phyloP scores from a whole-genome alignment of 2,113 vertebrate species.

The Larimichthys crocea region DNA sequence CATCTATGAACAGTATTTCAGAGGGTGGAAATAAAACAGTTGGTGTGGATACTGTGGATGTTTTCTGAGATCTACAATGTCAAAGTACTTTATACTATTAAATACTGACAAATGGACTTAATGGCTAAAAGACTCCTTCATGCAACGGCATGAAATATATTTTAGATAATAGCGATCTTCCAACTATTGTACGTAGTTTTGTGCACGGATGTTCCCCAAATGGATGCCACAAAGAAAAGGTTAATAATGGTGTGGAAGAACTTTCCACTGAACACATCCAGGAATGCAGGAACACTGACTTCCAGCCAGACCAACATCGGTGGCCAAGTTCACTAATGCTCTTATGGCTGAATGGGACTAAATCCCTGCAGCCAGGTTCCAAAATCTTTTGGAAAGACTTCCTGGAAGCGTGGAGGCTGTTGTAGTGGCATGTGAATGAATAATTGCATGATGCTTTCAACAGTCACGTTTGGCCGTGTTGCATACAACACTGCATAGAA shows the following conservation, averaged over 20 bases:
- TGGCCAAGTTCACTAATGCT: slow-evolving; percentile 1
- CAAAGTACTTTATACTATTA: neutral
- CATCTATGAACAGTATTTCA: neutral
- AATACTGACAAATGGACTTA: neutral
- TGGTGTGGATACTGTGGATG: neutral
- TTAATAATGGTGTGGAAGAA: neutral
- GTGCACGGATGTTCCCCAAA: neutral
- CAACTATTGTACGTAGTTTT: neutral
- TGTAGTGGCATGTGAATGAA: neutral
- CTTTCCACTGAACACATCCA: neutral
- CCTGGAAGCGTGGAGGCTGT: neutral
- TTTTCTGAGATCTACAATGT: neutral
- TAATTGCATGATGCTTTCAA: neutral
- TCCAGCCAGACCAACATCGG: neutral
- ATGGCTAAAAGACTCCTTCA: neutral
- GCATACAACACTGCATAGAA: no score
- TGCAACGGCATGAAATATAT: neutral
- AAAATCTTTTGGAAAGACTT: slow-evolving; percentile 2
- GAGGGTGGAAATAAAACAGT: no score
- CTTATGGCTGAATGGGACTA: slow-evolving; percentile 5
- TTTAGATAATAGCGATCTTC: neutral
- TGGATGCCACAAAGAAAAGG: neutral
- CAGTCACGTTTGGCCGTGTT: neutral
- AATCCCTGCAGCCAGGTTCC: neutral
- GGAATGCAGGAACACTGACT: neutral